Base-by-base conservation (phyloP, 2,797 vertebrate genomes). In the Stomatorhinus walkeri region DNA sequence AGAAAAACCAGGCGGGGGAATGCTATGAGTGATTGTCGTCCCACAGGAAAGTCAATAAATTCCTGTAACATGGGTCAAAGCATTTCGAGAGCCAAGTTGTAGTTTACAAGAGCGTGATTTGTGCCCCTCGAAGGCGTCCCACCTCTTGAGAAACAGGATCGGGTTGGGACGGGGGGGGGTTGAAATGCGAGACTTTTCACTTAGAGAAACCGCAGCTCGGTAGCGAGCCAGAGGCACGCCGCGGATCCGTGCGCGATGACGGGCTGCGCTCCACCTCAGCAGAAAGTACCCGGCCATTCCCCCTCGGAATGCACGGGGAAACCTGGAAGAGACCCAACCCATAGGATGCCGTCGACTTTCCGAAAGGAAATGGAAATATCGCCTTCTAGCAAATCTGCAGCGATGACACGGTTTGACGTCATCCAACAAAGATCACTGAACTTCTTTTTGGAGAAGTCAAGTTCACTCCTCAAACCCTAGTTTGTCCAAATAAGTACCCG, bases 41-140 rank as follows among this genome's bases (percentile, higher is more conserved):
- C 76, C 76, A n/a, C 40, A 81, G 76, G 76, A 81, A 43, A 46
- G 36, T 6, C 19, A 81, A 81, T 81, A 32, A 72, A 72, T 72
- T 72, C 64, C 19, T 81, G 76, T 81, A 81, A 36, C 76, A 81
- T 81, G 76, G 76, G 76, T 81, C 76, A 81, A 46, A 81, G 76
- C 76, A 81, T 81, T 81, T 81, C 16, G 36, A 81, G 76, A 81
- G 76, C 76, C 76, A 81, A 81, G 76, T n/a, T 81, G 76, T 46
- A 81, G 76, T 81, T 81, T 81, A 81, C 76, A 81, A 81, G 76
- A 46, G 40, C 76, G 1, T 81, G 76, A 81, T 81, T 81, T 81
- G 76, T 81, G 76, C 40, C n/a, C 76, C 76, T 81, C 40, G 12
- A 22, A 81, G 40, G 8, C 40, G 40, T 46, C 16, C 76, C 76